phyloP scores from a whole-genome alignment of 2,797 vertebrate genomes.

The Falco peregrinus region DNA sequence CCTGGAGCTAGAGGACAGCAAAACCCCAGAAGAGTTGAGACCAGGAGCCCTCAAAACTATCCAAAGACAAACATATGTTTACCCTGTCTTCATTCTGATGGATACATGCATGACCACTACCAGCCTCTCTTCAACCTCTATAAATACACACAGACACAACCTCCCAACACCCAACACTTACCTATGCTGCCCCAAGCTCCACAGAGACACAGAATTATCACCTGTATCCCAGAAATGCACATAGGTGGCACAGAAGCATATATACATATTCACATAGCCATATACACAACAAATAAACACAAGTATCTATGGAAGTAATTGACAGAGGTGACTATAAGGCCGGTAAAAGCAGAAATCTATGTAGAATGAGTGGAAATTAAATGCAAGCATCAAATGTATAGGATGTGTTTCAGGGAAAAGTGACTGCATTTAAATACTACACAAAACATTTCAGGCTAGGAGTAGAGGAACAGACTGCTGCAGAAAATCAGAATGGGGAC shows the following conservation, averaged over 20 bases:
- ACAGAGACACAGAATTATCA: neutral
- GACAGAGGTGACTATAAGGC: neutral
- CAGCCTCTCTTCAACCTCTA: neutral
- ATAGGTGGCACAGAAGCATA: neutral
- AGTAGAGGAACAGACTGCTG: neutral
- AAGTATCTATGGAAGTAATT: neutral
- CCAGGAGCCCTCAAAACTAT: neutral
- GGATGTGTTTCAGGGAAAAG: neutral
- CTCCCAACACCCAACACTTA: neutral
- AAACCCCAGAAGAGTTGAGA: neutral
- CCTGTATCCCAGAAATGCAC: neutral
- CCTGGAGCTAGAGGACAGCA: neutral
- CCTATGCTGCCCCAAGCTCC: neutral
- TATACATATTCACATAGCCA: neutral
- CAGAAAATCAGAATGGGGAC: neutral
- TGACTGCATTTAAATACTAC: neutral
- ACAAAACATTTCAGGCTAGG: neutral
- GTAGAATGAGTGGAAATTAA: neutral
- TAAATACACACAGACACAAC: neutral
- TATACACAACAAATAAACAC: neutral
- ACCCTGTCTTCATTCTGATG: neutral
- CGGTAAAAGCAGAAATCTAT: neutral
- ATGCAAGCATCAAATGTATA: neutral
- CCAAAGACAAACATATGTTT: neutral
- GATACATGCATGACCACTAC: neutral